Evolutionary conservation across 37 sponge, comb jelly and placozoan genomes (phyloP).

Genomic region (Corticium candelabrum): DNA sequence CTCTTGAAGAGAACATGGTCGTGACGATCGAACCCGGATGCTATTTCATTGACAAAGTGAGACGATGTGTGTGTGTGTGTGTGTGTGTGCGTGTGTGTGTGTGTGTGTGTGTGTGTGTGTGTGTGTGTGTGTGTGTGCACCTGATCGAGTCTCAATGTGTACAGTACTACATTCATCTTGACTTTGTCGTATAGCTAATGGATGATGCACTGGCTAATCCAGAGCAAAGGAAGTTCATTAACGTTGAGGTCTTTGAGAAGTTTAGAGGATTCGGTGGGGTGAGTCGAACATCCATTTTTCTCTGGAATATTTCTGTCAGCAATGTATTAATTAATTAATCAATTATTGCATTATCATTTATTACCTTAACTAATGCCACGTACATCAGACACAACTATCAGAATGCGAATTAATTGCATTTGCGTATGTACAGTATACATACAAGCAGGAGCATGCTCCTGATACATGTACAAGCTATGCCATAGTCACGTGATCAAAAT

Average conservation of each 20-base stretch:
- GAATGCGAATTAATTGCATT: too few species aligned
- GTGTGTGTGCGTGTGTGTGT: conserved; percentile 11
- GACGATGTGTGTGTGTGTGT: conserved; percentile 7
- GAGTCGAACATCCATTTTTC: too few species aligned
- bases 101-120: neutral
- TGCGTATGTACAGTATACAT: too few species aligned
- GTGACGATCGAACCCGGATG: conserved; percentile 94
- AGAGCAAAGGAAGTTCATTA: conserved; percentile 69
- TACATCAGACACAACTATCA: too few species aligned
- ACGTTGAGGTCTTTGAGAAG: conserved; percentile 47
- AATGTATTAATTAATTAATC: too few species aligned
- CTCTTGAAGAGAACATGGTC: conserved; percentile 90
- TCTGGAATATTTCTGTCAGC: too few species aligned
- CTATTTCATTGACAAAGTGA: conserved; percentile 78
- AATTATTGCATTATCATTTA: too few species aligned
- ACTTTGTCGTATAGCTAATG: conserved; percentile 57
- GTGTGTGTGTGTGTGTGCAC: neutral
- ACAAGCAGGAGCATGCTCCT: too few species aligned
- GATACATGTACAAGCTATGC: too few species aligned
- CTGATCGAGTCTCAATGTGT: too few species aligned
- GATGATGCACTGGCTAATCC: conserved; percentile 63
- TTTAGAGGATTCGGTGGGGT: conserved; percentile 86
- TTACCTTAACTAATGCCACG: too few species aligned
- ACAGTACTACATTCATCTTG: neutral
- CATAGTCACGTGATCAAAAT: too few species aligned